Evolutionary conservation across 2,888 invertebrate genomes (phyloP).

Genomic region (Drosophila macrothrix): DNA sequence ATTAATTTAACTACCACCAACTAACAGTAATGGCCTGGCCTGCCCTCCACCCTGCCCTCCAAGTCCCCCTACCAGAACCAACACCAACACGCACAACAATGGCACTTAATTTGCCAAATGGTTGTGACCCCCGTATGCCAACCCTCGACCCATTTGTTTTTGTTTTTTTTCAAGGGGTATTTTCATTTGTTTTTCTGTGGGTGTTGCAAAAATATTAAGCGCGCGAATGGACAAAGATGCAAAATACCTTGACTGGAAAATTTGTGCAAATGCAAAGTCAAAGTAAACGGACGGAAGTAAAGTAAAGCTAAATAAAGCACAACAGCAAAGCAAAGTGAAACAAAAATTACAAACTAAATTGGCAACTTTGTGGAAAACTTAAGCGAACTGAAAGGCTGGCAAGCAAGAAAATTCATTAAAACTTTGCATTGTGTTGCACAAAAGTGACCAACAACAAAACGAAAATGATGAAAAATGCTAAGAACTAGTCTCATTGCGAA

Average conservation of each 20-base stretch:
- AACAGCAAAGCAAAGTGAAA: conserved; percentile 44
- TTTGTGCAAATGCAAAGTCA: conserved; percentile 42
- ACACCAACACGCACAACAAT: conserved; percentile 68
- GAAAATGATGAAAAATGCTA: conserved; percentile 7
- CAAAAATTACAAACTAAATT: conserved; percentile 61
- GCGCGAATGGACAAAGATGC: conserved; percentile 69
- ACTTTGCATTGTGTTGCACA: conserved; percentile 68
- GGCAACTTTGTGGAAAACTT: conserved; percentile 65
- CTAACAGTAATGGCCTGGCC: neutral
- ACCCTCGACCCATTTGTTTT: neutral
- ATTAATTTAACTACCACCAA: conserved; percentile 63
- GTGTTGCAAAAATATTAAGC: conserved; percentile 60
- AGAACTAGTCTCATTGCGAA: conserved; percentile 64
- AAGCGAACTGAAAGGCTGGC: conserved; percentile 61
- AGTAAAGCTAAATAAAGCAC: conserved; percentile 47
- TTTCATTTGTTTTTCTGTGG: conserved; percentile 25
- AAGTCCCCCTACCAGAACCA: conserved; percentile 1
- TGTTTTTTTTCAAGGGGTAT: conserved; percentile 14
- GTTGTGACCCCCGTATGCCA: conserved; percentile 38
- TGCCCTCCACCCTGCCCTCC: neutral
- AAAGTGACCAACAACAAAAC: conserved; percentile 34
- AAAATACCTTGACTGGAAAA: conserved; percentile 74
- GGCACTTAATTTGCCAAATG: conserved; percentile 77
- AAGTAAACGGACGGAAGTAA: conserved; percentile 42
- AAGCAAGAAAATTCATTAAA: conserved; percentile 74